Evolutionary conservation across 2,113 vertebrate genomes (phyloP).

Genomic region (Myocastor coypus): DNA sequence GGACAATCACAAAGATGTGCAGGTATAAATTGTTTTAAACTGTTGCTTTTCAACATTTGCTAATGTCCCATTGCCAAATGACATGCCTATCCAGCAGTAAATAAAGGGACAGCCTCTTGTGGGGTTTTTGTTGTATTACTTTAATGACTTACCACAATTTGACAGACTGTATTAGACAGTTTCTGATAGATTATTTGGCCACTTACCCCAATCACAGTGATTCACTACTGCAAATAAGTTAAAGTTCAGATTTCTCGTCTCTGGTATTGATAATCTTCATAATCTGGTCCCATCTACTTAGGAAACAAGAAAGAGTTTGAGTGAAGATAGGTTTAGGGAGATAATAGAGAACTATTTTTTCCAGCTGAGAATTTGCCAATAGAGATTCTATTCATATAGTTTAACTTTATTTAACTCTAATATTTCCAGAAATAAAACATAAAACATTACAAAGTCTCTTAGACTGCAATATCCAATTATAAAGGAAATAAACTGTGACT

Average conservation of each 20-base stretch:
- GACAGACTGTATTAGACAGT: background rate
- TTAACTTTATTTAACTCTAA: constrained; percentile 44
- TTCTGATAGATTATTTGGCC: background rate
- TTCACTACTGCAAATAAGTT: background rate
- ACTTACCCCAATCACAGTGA: background rate
- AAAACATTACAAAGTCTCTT: background rate
- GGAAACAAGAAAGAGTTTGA: background rate
- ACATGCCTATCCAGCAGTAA: background rate
- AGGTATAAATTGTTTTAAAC: background rate
- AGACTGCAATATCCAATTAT: constrained; percentile 15
- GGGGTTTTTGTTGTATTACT: background rate
- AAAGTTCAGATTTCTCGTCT: constrained; percentile 5
- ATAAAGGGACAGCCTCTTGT: background rate
- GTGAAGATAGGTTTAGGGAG: background rate
- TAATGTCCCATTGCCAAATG: background rate
- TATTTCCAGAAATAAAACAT: constrained; percentile 38
- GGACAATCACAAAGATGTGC: background rate
- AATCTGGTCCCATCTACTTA: background rate
- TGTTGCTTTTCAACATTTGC: constrained; percentile 4
- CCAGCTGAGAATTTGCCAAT: background rate
- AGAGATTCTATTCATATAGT: background rate
- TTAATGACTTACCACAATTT: constrained; percentile 2
- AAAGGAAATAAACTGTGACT: constrained; percentile 4
- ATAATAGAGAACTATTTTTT: background rate
- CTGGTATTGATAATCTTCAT: background rate